These are phyloP conservation scores for Diarsia brunnea DNA, from an alignment of 2,888 invertebrate genomes.

Conservation along the genomic window DNA sequence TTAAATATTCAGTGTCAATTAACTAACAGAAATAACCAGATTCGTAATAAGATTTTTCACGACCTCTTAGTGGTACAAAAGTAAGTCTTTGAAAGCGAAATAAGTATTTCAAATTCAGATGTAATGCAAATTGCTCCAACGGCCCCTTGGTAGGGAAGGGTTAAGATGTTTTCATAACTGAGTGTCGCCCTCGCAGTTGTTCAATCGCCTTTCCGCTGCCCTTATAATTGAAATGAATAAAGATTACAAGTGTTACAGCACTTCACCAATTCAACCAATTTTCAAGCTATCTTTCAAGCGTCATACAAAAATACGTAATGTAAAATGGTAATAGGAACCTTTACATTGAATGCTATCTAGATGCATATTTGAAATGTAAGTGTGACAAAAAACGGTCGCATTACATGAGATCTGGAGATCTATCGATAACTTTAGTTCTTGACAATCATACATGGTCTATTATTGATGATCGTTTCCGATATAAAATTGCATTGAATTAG, in stretches of 20 bases:
- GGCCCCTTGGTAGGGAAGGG: slow-evolving; percentile 78
- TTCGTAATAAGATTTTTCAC: slow-evolving; percentile 51
- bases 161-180: slow-evolving; percentile 88
- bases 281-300: slow-evolving; percentile 42
- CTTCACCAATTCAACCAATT: slow-evolving; percentile 61
- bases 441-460: slow-evolving; percentile 2
- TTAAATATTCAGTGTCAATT: slow-evolving; percentile 37
- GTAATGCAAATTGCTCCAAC: slow-evolving; percentile 85
- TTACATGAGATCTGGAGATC: slow-evolving; percentile 16
- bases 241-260: slow-evolving; percentile 72
- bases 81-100: slow-evolving; percentile 68
- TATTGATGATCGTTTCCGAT: not conserved
- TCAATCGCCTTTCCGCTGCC: slow-evolving; percentile 77
- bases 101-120: slow-evolving; percentile 81
- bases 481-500: slow-evolving; percentile 4
- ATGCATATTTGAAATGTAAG: slow-evolving; percentile 39
- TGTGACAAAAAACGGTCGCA: slow-evolving; percentile 15
- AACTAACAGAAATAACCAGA: slow-evolving; percentile 45
- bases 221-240: slow-evolving; percentile 83
- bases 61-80: slow-evolving; percentile 56
- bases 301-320: slow-evolving; percentile 19
- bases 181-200: slow-evolving; percentile 81
- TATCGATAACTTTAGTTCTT: slow-evolving; percentile 20
- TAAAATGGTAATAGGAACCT: slow-evolving; percentile 59
- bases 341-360: slow-evolving; percentile 52